Conservation (phyloP, 2,888 invertebrate species). For the Sceliomorpha sp. region DNA sequence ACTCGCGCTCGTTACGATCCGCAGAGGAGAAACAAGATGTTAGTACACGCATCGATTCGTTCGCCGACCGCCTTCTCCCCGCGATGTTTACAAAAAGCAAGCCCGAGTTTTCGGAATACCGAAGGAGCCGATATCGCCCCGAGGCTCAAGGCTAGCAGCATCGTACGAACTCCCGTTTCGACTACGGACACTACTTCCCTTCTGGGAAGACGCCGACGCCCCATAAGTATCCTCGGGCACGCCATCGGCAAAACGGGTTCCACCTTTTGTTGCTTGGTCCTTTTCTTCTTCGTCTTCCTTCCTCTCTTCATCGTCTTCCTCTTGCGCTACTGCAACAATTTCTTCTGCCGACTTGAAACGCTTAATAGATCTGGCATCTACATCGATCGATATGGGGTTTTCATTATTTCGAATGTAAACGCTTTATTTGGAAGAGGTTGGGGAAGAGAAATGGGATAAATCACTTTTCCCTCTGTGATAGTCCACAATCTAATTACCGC, state of each 20-base stretch:
- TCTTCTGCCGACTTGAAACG: too few species aligned
- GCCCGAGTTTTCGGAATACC: slow-evolving; percentile 45
- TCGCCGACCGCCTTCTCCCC: slow-evolving; percentile 1
- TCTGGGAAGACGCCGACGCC: slow-evolving; percentile 67
- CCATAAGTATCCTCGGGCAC: slow-evolving; percentile 74
- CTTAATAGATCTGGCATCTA: too few species aligned
- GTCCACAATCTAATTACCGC: slow-evolving; percentile 14
- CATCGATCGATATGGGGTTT: too few species aligned
- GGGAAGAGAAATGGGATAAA: too few species aligned
- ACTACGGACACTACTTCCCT: slow-evolving; percentile 64
- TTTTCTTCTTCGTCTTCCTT: slow-evolving; percentile 24
- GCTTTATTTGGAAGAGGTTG: too few species aligned
- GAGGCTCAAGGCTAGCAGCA: slow-evolving; percentile 25
- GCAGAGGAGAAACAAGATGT: neutral
- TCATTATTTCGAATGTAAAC: too few species aligned
- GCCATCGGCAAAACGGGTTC: slow-evolving; percentile 70
- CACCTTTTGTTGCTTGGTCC: slow-evolving; percentile 63
- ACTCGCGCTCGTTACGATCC: slow-evolving; percentile 23
- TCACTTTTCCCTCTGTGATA: too few species aligned
- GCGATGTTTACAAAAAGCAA: slow-evolving; percentile 21
- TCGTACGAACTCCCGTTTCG: slow-evolving; percentile 59
- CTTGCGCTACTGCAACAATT: slow-evolving; percentile 6
- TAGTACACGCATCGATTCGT: neutral
- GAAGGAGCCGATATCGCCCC: slow-evolving; percentile 44
- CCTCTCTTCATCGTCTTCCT: slow-evolving; percentile 16